Evolutionary conservation across 2,888 invertebrate genomes (phyloP).

Genomic region (Cybosia mesomella): DNA sequence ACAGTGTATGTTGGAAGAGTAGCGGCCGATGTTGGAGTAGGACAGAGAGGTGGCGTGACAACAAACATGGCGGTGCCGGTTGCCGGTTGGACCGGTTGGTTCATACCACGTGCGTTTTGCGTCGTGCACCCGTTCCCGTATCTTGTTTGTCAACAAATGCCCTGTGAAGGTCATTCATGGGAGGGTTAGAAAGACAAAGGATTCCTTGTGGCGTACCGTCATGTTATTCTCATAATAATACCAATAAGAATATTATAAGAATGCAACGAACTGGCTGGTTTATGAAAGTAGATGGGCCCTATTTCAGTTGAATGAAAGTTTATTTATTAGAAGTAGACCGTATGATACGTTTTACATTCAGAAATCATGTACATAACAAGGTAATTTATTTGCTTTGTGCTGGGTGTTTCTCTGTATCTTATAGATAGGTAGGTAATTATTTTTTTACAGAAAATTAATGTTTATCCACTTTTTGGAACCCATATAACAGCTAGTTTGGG

Average conservation of each 20-base stretch:
- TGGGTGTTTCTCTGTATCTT: background rate
- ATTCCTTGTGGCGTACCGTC: conserved; percentile 66
- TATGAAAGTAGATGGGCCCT: conserved; percentile 22
- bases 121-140: conserved; percentile 74
- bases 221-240: conserved; percentile 12
- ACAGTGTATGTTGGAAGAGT: conserved; percentile 53
- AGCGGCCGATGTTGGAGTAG: conserved; percentile 58
- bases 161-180: conserved; percentile 82
- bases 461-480: background rate
- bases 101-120: conserved; percentile 82
- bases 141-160: conserved; percentile 86
- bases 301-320: conserved; percentile 45
- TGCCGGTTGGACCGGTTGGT: conserved; percentile 81
- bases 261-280: conserved; percentile 36
- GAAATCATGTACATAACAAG: too few relatives aligned
- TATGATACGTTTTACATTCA: conserved; percentile 48
- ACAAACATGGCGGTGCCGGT: conserved; percentile 84
- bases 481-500: background rate
- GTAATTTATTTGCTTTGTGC: too few relatives aligned
- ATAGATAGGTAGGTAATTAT: too few relatives aligned
- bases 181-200: conserved; percentile 77
- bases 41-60: conserved; percentile 81
- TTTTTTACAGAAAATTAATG: background rate
- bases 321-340: conserved; percentile 54
- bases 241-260: conserved; percentile 37